Percentiles rank a stretch among this genome's conserved stretches.
phyloP scores from a whole-genome alignment of 2,888 invertebrate species.

The Chesias legatella region DNA sequence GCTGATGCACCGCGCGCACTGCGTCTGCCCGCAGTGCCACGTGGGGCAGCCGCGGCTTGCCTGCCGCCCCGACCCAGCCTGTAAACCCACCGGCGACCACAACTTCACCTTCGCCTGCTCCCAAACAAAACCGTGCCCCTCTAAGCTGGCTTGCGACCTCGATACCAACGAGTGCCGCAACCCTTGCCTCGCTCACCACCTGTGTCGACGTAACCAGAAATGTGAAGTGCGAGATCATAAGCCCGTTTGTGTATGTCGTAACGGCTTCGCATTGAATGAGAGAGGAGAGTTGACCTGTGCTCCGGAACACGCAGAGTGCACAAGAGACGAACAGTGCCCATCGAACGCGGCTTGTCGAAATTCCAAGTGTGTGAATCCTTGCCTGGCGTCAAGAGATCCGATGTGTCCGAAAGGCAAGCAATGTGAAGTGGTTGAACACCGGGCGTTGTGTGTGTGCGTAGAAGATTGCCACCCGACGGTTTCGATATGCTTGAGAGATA shows the following conservation, averaged over 20 bases:
- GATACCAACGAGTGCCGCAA: slow-evolving; percentile 87
- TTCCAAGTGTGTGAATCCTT: slow-evolving; percentile 92
- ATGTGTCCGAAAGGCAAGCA: slow-evolving; percentile 91
- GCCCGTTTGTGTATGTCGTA: slow-evolving; percentile 93
- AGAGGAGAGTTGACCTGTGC: slow-evolving; percentile 93
- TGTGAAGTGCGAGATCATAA: slow-evolving; percentile 93
- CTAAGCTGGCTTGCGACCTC: slow-evolving; percentile 86
- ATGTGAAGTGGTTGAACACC: slow-evolving; percentile 93
- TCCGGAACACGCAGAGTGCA: slow-evolving; percentile 89
- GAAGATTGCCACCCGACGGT: slow-evolving; percentile 92
- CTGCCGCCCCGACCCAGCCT: slow-evolving; percentile 90
- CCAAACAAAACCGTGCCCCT: slow-evolving; percentile 85
- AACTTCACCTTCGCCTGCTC: slow-evolving; percentile 83
- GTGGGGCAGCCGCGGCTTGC: slow-evolving; percentile 89
- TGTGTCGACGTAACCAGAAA: slow-evolving; percentile 90
- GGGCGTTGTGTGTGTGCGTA: slow-evolving; percentile 91
- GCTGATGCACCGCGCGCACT: slow-evolving; percentile 90
- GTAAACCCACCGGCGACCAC: slow-evolving; percentile 82
- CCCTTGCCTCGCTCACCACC: slow-evolving; percentile 86
- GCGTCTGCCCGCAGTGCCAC: slow-evolving; percentile 93
- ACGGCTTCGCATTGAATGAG: slow-evolving; percentile 93
- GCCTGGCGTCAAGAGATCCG: slow-evolving; percentile 82
- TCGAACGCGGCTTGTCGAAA: slow-evolving; percentile 91
- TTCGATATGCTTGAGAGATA: slow-evolving; percentile 93
- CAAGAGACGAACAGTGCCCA: slow-evolving; percentile 90